These are phyloP conservation scores for Psilanteris sp. DNA, from an alignment of 1,140 invertebrate genomes.

Conservation along the genomic window DNA sequence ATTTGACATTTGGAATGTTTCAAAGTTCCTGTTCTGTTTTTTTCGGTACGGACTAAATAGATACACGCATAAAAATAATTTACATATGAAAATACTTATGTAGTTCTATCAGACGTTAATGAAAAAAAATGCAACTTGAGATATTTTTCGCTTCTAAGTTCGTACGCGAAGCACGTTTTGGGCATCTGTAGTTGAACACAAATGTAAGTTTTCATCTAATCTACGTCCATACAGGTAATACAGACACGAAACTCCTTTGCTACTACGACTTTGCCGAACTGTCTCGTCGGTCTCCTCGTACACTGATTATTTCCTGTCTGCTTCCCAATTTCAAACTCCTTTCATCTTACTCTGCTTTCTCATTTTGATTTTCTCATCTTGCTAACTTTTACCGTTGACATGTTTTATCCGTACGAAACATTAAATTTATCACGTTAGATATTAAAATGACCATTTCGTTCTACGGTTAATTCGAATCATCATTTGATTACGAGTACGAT, in stretches of 20 bases:
- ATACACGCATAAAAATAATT: too few species aligned
- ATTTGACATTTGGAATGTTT: too few species aligned
- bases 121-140: constrained; percentile 22
- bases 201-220: constrained; percentile 57
- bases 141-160: constrained; percentile 35
- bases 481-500: too few species aligned
- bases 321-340: constrained; percentile 61
- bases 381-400: constrained; percentile 49
- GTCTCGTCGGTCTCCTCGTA: constrained; percentile 51
- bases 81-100: constrained; percentile 10
- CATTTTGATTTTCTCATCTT: constrained; percentile 56
- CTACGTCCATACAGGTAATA: constrained; percentile 53
- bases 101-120: constrained; percentile 11
- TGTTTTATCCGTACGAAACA: constrained; percentile 27
- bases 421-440: constrained; percentile 17
- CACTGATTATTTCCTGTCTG: constrained; percentile 62
- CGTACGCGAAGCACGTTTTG: constrained; percentile 44
- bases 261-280: constrained; percentile 49
- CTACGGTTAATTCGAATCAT: too few species aligned
- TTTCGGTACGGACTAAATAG: too few species aligned
- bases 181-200: constrained; percentile 40
- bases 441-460: too few species aligned
- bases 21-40: too few species aligned
- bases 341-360: constrained; percentile 57
- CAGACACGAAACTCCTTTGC: constrained; percentile 47